Evolutionary conservation across 2,888 invertebrate species (phyloP), one percentile per base, ranked within the genome.

Genomic region (Drosophila birchii): DNA sequence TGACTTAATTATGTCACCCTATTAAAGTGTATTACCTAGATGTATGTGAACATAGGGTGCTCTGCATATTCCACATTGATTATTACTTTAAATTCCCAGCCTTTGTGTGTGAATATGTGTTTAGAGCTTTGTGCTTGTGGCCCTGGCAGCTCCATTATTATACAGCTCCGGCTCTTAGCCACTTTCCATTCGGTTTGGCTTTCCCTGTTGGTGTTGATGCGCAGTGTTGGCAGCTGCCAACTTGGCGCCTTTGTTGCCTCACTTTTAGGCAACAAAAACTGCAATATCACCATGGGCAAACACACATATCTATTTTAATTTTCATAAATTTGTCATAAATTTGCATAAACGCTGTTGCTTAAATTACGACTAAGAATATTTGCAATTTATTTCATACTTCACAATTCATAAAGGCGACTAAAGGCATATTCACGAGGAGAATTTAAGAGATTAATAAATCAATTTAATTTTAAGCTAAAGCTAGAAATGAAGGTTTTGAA

Each of bases 211-310:
- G 88, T 86, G 84, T 85, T 85, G 86, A 88, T 73, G 79, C 76
- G 47, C 60, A 88, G 86, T 89, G 86, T 82, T 89, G 86, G 78
- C 89, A 86, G 83, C 86, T 88, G 88, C 76, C 82, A 79, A 72
- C 60, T 75, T 76, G 75, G 69, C 82, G 82, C 85, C 86, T 87
- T 86, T 87, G 70, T 81, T 78, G 69, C 74, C 75, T 75, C 89
- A 78, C 82, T 80, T 72, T 73, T 41, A 61, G 20, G 16, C 49
- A 89, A 78, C 69, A 55, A 71, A 43, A 64, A 55, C 68, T 44
- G 56, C 20, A 32, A 44, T 20, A 20, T 34, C 41, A 51, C 49
- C 41, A 38, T n/a, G 23, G 51, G 12, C 68, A 55, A 16, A 29
- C 39, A 55, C 41, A 59, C 47, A 47, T n/a, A 62, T 45, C 38